A percentile compares a stretch with the other conserved stretches of the same genome.
Evolutionary conservation across 2,888 invertebrate species (phyloP).

Genomic region (Strigamia maritima): DNA sequence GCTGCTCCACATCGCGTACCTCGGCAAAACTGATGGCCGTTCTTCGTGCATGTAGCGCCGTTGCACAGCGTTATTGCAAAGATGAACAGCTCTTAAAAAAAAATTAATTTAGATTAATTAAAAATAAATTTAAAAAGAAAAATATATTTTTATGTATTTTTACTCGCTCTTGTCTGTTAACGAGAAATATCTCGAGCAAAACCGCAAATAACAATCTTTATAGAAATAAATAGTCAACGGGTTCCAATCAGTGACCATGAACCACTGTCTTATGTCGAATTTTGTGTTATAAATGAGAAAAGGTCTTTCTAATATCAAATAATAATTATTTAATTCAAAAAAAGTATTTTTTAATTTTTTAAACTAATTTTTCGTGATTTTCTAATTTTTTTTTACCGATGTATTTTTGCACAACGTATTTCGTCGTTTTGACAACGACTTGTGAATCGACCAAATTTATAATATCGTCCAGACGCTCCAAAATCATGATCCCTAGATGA

Average conservation of each 20-base stretch:
- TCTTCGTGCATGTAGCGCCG: conserved; percentile 67
- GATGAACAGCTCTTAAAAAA: conserved; percentile 86
- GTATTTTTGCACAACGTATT: conserved; percentile 90
- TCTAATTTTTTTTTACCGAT: too few species aligned
- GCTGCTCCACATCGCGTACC: conserved; percentile 80
- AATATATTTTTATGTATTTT: not conserved
- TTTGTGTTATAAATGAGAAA: conserved; percentile 84
- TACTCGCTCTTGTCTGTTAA: conserved; percentile 45
- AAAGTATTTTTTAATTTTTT: too few species aligned
- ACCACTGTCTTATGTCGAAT: conserved; percentile 95
- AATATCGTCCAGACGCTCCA: conserved; percentile 82
- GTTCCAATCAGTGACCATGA: conserved; percentile 83
- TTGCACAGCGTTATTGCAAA: conserved; percentile 91
- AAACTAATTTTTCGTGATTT: too few species aligned
- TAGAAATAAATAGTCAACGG: conserved; percentile 91
- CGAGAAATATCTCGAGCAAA: conserved; percentile 62
- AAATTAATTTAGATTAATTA: not conserved
- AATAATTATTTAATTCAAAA: too few species aligned
- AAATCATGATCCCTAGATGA: conserved; percentile 70
- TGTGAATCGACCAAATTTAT: conserved; percentile 55
- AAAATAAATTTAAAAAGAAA: not conserved
- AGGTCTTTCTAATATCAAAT: conserved; percentile 69
- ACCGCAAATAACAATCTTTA: conserved; percentile 85
- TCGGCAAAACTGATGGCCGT: conserved; percentile 64
- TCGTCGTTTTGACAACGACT: conserved; percentile 50